A percentile compares a stretch with the other conserved stretches of the same genome.
These are phyloP conservation scores for Theocolax elegans DNA, from an alignment of 1,140 invertebrate species.

Conservation along the genomic window DNA sequence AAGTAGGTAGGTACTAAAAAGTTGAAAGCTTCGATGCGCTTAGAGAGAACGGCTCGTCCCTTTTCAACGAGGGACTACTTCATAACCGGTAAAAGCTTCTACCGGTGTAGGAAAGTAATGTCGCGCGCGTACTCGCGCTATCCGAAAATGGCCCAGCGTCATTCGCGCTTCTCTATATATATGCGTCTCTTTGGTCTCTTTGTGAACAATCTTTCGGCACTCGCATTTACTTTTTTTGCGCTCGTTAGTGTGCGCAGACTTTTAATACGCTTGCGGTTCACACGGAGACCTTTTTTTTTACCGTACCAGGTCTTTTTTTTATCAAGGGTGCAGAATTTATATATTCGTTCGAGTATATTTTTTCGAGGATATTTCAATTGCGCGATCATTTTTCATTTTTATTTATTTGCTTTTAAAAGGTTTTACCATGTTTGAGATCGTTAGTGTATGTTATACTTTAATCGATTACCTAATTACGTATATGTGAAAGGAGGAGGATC, in stretches of 20 bases:
- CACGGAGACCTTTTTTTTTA: too few species aligned
- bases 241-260: constrained; percentile 1
- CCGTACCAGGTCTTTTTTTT: too few species aligned
- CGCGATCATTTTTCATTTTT: too few species aligned
- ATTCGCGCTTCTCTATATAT: background rate
- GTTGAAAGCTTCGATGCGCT: constrained; percentile 31
- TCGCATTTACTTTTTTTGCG: background rate
- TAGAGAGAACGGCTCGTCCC: background rate
- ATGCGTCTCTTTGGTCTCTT: constrained; percentile 19
- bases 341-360: too few species aligned
- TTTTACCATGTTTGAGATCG: too few species aligned
- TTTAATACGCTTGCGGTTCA: background rate
- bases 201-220: constrained; percentile 6
- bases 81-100: constrained; percentile 38
- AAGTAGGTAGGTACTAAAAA: constrained; percentile 34
- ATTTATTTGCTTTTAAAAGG: too few species aligned
- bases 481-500: too few species aligned
- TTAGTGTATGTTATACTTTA: too few species aligned
- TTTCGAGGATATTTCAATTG: too few species aligned
- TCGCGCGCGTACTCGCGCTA: background rate
- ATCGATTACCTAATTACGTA: too few species aligned
- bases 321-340: too few species aligned
- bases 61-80: constrained; percentile 28
- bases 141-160: background rate
- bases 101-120: constrained; percentile 23